These are phyloP conservation scores for Tetrax tetrax DNA, from an alignment of 2,113 vertebrate genomes.

Conservation along the genomic window DNA sequence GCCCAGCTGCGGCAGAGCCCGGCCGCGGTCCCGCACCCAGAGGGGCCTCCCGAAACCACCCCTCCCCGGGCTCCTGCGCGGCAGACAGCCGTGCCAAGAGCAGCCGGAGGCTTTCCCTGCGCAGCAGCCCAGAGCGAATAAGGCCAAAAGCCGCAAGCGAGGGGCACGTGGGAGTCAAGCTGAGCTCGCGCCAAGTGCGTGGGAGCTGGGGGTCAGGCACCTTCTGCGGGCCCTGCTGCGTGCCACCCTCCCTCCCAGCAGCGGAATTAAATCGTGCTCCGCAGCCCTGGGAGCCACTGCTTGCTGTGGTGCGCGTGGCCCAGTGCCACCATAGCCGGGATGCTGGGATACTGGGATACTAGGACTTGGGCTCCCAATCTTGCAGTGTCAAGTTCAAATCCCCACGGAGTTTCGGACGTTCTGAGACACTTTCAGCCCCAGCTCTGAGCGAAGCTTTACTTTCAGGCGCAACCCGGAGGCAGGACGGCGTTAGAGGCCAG, in stretches of 20 bases:
- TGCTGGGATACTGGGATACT: background rate
- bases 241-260: background rate
- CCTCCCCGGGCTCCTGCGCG: background rate
- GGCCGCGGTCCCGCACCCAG: background rate
- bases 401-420: background rate
- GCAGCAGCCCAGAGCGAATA: accelerated
- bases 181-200: accelerated
- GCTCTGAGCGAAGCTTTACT: background rate
- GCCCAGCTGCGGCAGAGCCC: background rate
- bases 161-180: background rate
- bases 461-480: accelerated
- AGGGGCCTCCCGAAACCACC: background rate
- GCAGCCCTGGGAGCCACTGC: background rate
- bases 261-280: accelerated
- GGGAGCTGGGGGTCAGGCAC: background rate
- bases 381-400: background rate
- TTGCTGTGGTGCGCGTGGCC: accelerated
- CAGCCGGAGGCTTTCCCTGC: background rate
- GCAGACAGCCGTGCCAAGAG: background rate
- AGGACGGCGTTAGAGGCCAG: background rate
- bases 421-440: background rate
- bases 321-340: accelerated
- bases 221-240: accelerated
- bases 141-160: background rate
- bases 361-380: background rate